A percentile compares a stretch with the other conserved stretches of the same genome.
Evolutionary conservation across 2,888 invertebrate genomes (phyloP).

Genomic region (Halictus ligatus): DNA sequence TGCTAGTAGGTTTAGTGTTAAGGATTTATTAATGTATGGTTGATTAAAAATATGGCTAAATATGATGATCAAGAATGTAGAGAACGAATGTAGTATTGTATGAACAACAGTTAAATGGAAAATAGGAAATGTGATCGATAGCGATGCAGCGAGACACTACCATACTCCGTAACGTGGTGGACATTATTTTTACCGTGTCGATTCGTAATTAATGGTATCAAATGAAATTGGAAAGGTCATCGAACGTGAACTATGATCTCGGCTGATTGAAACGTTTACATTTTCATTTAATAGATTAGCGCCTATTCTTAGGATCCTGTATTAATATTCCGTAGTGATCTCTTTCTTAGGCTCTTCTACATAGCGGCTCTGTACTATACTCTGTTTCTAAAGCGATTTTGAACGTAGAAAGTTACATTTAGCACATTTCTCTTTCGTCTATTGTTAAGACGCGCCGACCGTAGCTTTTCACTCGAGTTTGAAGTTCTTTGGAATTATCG

Average conservation of each 20-base stretch:
- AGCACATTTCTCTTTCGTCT: conserved; percentile 32
- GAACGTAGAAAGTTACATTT: conserved; percentile 51
- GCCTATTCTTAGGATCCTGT: conserved; percentile 61
- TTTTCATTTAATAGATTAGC: conserved; percentile 56
- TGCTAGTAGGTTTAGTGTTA: too few species aligned
- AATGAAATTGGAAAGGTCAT: neutral
- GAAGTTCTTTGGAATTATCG: conserved; percentile 12
- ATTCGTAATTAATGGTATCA: neutral
- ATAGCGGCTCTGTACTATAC: conserved; percentile 23
- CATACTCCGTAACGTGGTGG: neutral
- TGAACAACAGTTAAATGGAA: neutral
- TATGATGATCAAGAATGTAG: too few species aligned
- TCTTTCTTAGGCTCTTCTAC: conserved; percentile 53
- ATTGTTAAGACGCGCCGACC: conserved; percentile 20
- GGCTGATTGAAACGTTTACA: conserved; percentile 20
- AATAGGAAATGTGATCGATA: neutral
- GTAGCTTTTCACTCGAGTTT: conserved; percentile 29
- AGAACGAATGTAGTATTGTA: neutral
- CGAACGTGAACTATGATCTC: conserved; percentile 15
- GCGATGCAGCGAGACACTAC: neutral
- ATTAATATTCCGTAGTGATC: conserved; percentile 58
- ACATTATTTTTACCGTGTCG: neutral
- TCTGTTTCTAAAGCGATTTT: conserved; percentile 50
- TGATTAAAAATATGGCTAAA: too few species aligned
- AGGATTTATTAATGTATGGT: too few species aligned